Percentiles rank a stretch among this genome's conserved stretches.
Conservation (phyloP, 2,113 vertebrate species). For the Brienomyrus longianalis region DNA sequence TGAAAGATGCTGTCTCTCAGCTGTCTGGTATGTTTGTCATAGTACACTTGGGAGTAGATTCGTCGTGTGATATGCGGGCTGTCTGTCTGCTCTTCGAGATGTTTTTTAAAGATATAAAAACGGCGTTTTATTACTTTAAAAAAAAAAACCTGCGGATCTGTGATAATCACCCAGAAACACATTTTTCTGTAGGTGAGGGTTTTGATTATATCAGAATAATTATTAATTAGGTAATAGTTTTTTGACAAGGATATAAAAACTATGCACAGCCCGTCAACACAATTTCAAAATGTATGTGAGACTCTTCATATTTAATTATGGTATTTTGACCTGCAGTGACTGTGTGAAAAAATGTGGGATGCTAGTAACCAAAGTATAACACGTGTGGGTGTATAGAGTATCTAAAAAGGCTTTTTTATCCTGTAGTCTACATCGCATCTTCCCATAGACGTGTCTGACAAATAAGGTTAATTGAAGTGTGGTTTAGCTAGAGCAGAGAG, state of each 20-base stretch:
- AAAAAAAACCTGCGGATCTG: background rate
- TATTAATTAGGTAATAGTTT: background rate
- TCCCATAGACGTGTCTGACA: background rate
- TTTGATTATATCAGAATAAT: background rate
- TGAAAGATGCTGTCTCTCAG: conserved; percentile 32
- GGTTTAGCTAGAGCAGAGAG: background rate
- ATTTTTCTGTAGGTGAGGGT: background rate
- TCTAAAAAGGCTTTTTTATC: background rate
- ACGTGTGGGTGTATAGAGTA: background rate
- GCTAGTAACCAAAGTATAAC: background rate
- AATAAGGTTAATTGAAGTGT: background rate
- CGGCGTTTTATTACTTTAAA: background rate
- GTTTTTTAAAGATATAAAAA: background rate
- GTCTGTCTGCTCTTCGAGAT: background rate
- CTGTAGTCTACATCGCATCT: background rate
- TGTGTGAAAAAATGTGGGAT: background rate
- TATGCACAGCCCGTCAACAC: background rate
- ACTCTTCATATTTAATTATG: background rate
- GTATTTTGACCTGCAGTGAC: background rate
- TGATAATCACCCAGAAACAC: background rate
- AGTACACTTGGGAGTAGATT: background rate
- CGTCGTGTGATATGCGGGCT: background rate
- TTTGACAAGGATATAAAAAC: background rate
- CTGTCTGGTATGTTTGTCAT: conserved; percentile 35
- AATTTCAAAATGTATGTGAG: background rate